Percentiles rank a stretch among this genome's conserved stretches.
Evolutionary conservation across 2,888 invertebrate species (phyloP).

Genomic region (Leptodirus hochenwartii): DNA sequence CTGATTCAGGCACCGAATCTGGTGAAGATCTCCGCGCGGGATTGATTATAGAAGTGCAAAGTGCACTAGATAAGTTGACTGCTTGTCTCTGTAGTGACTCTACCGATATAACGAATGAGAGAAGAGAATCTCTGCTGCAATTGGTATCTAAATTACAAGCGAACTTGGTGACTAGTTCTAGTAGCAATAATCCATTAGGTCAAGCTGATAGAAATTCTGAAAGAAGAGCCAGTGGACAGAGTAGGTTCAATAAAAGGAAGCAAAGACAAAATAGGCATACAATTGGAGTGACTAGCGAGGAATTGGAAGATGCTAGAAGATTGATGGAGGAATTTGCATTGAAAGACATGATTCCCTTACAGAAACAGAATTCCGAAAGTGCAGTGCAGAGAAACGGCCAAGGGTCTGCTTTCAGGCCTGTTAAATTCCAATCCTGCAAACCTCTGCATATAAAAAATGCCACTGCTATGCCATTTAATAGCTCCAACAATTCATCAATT

Average conservation of each 20-base stretch:
- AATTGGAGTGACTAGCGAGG: slow-evolving; percentile 66
- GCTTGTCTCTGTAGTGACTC: slow-evolving; percentile 27
- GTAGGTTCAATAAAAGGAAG: slow-evolving; percentile 34
- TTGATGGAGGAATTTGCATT: slow-evolving; percentile 47
- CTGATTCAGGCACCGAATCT: slow-evolving; percentile 49
- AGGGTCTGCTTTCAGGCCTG: slow-evolving; percentile 11
- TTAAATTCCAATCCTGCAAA: slow-evolving; percentile 11
- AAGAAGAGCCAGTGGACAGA: slow-evolving; percentile 18
- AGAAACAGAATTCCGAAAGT: slow-evolving; percentile 30
- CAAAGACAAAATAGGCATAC: slow-evolving; percentile 56
- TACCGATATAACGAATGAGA: slow-evolving; percentile 37
- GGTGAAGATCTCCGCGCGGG: slow-evolving; percentile 47
- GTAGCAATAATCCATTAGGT: slow-evolving; percentile 30
- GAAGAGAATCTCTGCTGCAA: slow-evolving; percentile 55
- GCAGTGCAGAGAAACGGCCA: slow-evolving; percentile 6
- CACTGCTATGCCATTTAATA: slow-evolving; percentile 25
- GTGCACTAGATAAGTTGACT: slow-evolving; percentile 23
- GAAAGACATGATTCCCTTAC: slow-evolving; percentile 18
- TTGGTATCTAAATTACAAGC: slow-evolving; percentile 54
- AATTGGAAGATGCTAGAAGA: slow-evolving; percentile 58
- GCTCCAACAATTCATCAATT: slow-evolving; percentile 17
- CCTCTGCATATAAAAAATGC: slow-evolving; percentile 22
- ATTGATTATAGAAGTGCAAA: slow-evolving; percentile 32
- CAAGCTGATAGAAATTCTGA: too few relatives aligned
- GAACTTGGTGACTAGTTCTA: slow-evolving; percentile 17